Conservation (phyloP, 2,888 invertebrate genomes). For the Petrolisthes manimaculis region DNA sequence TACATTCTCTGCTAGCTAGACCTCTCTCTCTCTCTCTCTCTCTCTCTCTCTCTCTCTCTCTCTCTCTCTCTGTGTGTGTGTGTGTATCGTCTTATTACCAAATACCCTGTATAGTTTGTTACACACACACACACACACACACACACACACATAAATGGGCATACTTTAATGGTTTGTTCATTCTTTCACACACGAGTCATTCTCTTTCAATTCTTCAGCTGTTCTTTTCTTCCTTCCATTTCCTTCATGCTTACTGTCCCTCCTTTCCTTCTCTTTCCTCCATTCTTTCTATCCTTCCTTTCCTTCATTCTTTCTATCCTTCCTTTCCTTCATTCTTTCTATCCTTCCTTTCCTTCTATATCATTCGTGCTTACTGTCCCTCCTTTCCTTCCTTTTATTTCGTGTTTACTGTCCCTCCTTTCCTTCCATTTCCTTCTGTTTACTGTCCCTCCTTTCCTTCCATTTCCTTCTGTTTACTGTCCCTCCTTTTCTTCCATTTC, state of each 20-base stretch:
- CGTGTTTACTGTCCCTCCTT: background rate
- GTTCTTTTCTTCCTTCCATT: background rate
- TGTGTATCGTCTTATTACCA: background rate
- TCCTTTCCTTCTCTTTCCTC: background rate
- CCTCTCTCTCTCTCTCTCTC: conserved; percentile 22
- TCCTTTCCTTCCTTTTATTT: background rate
- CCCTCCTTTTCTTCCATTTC: background rate
- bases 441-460: background rate
- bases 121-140: background rate
- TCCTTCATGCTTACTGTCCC: background rate
- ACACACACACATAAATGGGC: too few relatives aligned
- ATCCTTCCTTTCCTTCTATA: background rate
- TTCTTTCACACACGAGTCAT: too few relatives aligned
- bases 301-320: conserved; percentile 9
- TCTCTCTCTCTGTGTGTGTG: background rate
- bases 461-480: background rate
- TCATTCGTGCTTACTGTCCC: background rate
- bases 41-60: conserved; percentile 34
- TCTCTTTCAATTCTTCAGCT: background rate
- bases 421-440: conserved; percentile 18
- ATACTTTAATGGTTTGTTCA: too few relatives aligned
- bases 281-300: background rate
- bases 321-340: conserved; percentile 6
- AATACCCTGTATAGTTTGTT: background rate
- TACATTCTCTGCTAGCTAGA: background rate